Percentiles rank a stretch among this genome's conserved stretches.
Evolutionary conservation across 2,113 vertebrate species (phyloP).

Genomic region (Cyprinodon brontotheroides): DNA sequence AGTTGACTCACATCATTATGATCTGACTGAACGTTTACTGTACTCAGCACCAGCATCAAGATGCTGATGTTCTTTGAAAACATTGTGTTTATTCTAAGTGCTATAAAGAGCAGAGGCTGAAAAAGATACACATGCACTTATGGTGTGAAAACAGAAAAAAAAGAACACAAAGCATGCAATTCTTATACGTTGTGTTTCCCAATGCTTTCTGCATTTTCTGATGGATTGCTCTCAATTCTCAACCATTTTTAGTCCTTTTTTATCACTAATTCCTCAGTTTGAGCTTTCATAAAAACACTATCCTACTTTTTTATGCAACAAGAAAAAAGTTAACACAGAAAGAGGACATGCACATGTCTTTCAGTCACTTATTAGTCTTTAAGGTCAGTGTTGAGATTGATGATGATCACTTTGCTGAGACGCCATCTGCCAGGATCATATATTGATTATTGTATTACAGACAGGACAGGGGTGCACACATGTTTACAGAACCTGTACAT

Average conservation of each 20-base stretch:
- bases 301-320: slow-evolving; percentile 38
- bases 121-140: slow-evolving; percentile 31
- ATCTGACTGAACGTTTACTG: background rate
- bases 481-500: slow-evolving; percentile 28
- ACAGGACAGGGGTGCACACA: background rate
- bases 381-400: slow-evolving; percentile 14
- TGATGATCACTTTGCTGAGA: slow-evolving; percentile 29
- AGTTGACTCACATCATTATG: slow-evolving; percentile 35
- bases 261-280: slow-evolving; percentile 44
- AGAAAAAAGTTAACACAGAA: slow-evolving; percentile 20
- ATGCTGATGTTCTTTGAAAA: slow-evolving; percentile 19
- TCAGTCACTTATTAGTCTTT: slow-evolving; percentile 12
- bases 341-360: slow-evolving; percentile 3
- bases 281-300: slow-evolving; percentile 51
- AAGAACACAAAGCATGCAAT: slow-evolving; percentile 28
- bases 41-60: slow-evolving; percentile 31
- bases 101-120: slow-evolving; percentile 22
- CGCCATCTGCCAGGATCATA: slow-evolving; percentile 19
- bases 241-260: slow-evolving; percentile 28
- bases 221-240: slow-evolving; percentile 17
- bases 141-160: slow-evolving; percentile 26
- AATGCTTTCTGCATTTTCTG: slow-evolving; percentile 16
- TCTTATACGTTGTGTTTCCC: slow-evolving; percentile 15
- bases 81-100: slow-evolving; percentile 27
- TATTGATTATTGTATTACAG: slow-evolving; percentile 27